These are phyloP conservation scores for Bergia puertoricense DNA, from an alignment of 92 coral and sea anemone species.

Conservation along the genomic window DNA sequence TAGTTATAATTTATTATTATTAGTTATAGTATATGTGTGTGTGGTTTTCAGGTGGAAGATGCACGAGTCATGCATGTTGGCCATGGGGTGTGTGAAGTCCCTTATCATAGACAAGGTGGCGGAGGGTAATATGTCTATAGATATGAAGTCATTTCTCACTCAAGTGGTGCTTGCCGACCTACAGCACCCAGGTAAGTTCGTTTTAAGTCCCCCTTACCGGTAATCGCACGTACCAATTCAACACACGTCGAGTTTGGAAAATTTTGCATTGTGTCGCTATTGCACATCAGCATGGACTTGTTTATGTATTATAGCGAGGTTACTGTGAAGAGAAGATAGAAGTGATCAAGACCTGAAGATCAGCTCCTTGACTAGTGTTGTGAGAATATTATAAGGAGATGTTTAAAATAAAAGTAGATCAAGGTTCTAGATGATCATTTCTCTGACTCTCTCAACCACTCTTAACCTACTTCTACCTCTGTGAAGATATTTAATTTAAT, in stretches of 20 bases:
- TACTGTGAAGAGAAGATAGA: slow-evolving; percentile 3
- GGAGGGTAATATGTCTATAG: slow-evolving; percentile 66
- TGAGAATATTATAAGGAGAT: neutral
- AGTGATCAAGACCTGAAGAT: neutral
- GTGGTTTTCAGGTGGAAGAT: slow-evolving; percentile 83
- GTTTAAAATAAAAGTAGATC: neutral
- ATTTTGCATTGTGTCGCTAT: neutral
- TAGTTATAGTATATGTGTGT: neutral
- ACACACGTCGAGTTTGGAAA: neutral
- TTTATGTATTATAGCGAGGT: neutral
- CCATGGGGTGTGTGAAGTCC: slow-evolving; percentile 94
- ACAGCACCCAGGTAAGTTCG: slow-evolving; percentile 76
- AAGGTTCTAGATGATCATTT: neutral
- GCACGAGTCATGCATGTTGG: slow-evolving; percentile 95
- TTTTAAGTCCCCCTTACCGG: neutral
- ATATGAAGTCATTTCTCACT: slow-evolving; percentile 80
- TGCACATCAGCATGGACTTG: neutral
- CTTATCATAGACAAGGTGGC: slow-evolving; percentile 89
- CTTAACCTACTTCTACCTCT: too few species aligned
- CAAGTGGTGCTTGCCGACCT: slow-evolving; percentile 89
- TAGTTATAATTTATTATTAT: too few species aligned
- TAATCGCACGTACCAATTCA: neutral
- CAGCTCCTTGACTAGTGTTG: neutral
- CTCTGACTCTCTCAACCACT: neutral
- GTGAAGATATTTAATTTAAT: too few species aligned